Percentiles rank a stretch among this genome's conserved stretches.
Evolutionary conservation across 1,140 invertebrate species (phyloP).

Genomic region (Brachionus manjavacas): DNA sequence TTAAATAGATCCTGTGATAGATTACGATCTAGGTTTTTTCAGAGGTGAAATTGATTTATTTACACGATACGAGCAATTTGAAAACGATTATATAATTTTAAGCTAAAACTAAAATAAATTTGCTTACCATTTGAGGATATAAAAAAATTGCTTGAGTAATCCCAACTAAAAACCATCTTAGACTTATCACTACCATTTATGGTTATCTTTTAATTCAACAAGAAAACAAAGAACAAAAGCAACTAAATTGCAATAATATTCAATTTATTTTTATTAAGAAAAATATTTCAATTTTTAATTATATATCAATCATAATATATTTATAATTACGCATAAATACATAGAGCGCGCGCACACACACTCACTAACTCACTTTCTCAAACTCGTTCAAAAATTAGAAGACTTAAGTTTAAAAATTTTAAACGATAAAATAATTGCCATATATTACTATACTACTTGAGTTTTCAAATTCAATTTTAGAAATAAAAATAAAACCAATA

Average conservation of each 20-base stretch:
- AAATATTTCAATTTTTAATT: slow-evolving; percentile 13
- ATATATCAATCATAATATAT: slow-evolving; percentile 35
- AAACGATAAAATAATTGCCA: not conserved
- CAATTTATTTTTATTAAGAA: slow-evolving; percentile 22
- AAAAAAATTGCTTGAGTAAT: not conserved
- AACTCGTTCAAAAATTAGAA: not conserved
- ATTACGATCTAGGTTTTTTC: not conserved
- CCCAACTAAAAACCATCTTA: not conserved
- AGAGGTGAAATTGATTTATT: not conserved
- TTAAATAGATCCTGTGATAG: not conserved
- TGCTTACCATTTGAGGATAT: not conserved
- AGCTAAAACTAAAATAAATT: not conserved
- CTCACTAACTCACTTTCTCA: not conserved
- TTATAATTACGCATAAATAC: slow-evolving; percentile 16
- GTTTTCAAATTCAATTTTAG: not conserved
- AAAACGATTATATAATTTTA: not conserved
- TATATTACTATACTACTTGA: not conserved
- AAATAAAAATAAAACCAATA: not conserved
- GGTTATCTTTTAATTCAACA: slow-evolving; percentile 23
- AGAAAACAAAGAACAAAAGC: not conserved
- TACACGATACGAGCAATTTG: not conserved
- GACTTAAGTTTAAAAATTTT: not conserved
- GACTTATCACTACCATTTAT: slow-evolving; percentile 6
- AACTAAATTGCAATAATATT: slow-evolving; percentile 20
- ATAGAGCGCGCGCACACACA: not conserved